Percentiles rank a stretch among this genome's conserved stretches.
These are phyloP conservation scores for Stenolophus ochropezus DNA, from an alignment of 2,888 invertebrate genomes.

Conservation along the genomic window DNA sequence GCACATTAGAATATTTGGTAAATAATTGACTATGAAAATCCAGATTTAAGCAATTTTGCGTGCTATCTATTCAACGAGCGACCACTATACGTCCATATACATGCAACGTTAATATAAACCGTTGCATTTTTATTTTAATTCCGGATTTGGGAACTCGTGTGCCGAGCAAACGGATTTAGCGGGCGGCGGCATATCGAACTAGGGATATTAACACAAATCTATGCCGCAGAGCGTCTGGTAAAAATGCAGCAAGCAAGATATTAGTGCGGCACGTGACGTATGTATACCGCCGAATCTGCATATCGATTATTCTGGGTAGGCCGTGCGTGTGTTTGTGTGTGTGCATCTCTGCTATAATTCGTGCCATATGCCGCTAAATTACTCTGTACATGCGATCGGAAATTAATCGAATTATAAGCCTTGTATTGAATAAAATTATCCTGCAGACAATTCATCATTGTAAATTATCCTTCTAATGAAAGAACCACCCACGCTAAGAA, in stretches of 20 bases:
- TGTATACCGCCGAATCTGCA: constrained; percentile 17
- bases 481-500: background rate
- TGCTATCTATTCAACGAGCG: too few relatives aligned
- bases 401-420: constrained; percentile 41
- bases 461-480: constrained; percentile 21
- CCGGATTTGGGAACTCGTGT: background rate
- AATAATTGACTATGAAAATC: too few relatives aligned
- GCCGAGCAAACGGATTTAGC: background rate
- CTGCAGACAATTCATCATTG: constrained; percentile 38
- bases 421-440: constrained; percentile 44
- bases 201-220: background rate
- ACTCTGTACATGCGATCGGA: constrained; percentile 42
- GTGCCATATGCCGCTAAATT: constrained; percentile 43
- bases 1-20: too few relatives aligned
- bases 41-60: too few relatives aligned
- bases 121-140: background rate
- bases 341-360: constrained; percentile 26
- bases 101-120: too few relatives aligned
- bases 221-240: background rate
- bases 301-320: constrained; percentile 39
- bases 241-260: constrained; percentile 14
- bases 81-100: too few relatives aligned
- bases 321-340: constrained; percentile 2
- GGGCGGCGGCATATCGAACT: background rate
- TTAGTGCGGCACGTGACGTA: constrained; percentile 23